phyloP scores from a whole-genome alignment of 2,888 invertebrate species.

The Caenorhabditis auriculariae region DNA sequence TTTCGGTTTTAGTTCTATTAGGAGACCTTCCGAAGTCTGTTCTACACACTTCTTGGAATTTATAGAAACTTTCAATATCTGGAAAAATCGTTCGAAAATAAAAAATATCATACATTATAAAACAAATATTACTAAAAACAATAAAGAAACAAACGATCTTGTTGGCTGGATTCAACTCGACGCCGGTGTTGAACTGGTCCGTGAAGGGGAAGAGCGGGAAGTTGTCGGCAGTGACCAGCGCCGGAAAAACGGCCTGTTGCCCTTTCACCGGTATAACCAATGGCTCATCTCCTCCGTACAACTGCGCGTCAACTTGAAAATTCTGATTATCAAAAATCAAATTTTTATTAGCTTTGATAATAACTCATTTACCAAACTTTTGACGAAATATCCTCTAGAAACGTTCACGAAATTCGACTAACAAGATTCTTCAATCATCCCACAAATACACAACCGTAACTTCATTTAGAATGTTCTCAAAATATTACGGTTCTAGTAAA shows the following conservation, averaged over 20 bases:
- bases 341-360: too few relatives aligned
- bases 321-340: too few relatives aligned
- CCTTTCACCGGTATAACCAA: conserved; percentile 50
- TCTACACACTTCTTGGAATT: too few relatives aligned
- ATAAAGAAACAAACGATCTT: conserved; percentile 44
- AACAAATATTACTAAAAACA: background rate
- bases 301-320: too few relatives aligned
- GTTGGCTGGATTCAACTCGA: conserved; percentile 56
- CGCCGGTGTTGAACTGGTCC: conserved; percentile 55
- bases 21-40: too few relatives aligned
- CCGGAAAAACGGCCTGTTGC: conserved; percentile 48
- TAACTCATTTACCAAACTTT: background rate
- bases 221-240: conserved; percentile 56
- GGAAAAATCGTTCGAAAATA: background rate
- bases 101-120: background rate
- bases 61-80: background rate
- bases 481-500: too few relatives aligned
- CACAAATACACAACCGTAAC: too few relatives aligned
- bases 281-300: conserved; percentile 50
- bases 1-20: too few relatives aligned
- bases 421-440: too few relatives aligned
- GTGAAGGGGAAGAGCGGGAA: conserved; percentile 58
- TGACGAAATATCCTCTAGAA: background rate
- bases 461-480: too few relatives aligned
- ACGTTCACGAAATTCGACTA: too few relatives aligned